These are phyloP conservation scores for Epinephelus coioides DNA, from an alignment of 2,797 vertebrate genomes.

Conservation along the genomic window DNA sequence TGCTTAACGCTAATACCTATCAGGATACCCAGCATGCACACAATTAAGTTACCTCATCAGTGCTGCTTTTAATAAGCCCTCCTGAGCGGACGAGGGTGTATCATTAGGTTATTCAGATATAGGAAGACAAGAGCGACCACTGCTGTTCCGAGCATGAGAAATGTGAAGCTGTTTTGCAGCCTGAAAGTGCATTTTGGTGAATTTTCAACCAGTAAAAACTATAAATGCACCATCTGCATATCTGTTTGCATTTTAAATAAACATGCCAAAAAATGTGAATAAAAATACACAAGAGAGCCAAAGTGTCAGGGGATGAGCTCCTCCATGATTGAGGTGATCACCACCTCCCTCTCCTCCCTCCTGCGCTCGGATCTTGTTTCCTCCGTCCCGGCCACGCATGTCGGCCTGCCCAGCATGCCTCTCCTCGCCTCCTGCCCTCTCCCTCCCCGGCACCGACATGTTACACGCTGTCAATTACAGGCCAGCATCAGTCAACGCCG, in stretches of 20 bases:
- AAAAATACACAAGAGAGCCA: background rate
- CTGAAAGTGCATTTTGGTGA: conserved; percentile 13
- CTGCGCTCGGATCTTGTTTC: conserved; percentile 29
- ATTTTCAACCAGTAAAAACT: background rate
- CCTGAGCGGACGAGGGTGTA: conserved; percentile 31
- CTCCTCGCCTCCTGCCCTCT: conserved; percentile 44
- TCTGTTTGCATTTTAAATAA: background rate
- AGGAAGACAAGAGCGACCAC: conserved; percentile 55
- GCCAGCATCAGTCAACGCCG: conserved; percentile 79
- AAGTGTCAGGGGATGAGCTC: conserved; percentile 29
- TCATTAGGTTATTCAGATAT: conserved; percentile 47
- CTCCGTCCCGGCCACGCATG: conserved; percentile 33
- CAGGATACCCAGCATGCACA: conserved; percentile 52
- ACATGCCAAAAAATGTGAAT: background rate
- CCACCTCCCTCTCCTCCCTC: conserved; percentile 5
- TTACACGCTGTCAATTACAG: conserved; percentile 86
- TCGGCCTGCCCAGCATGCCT: conserved; percentile 50
- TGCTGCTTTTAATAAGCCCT: conserved; percentile 64
- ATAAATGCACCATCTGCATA: background rate
- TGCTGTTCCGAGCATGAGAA: conserved; percentile 47
- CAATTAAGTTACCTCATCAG: conserved; percentile 70
- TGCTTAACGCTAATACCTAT: conserved; percentile 63
- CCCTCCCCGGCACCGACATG: conserved; percentile 66
- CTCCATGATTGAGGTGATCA: conserved; percentile 40
- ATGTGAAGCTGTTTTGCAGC: conserved; percentile 4